These are phyloP conservation scores for Ailuropoda melanoleuca DNA, from an alignment of 2,113 vertebrate species.

Conservation along the genomic window DNA sequence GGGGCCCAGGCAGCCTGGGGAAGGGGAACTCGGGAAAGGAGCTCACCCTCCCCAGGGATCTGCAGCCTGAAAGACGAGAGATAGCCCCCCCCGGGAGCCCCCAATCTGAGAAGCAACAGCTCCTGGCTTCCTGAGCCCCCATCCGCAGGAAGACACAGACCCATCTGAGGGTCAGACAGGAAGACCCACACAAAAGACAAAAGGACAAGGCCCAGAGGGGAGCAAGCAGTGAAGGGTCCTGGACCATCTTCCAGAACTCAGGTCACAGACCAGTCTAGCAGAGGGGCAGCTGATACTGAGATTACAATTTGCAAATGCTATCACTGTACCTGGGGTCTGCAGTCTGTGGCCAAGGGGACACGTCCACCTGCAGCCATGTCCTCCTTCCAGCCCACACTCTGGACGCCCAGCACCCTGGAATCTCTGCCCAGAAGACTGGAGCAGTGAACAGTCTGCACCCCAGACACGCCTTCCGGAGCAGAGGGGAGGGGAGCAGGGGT, in stretches of 20 bases:
- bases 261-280: background rate
- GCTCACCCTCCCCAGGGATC: background rate
- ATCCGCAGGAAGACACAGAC: background rate
- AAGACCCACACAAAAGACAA: background rate
- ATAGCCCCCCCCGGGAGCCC: background rate
- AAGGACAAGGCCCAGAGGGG: background rate
- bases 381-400: background rate
- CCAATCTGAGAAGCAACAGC: background rate
- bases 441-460: background rate
- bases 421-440: background rate
- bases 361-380: background rate
- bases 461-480: rapidly evolving
- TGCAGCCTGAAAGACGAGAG: background rate
- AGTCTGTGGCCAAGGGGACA: background rate
- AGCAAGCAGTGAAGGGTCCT: background rate
- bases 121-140: background rate
- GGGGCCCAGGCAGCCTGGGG: background rate
- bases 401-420: background rate
- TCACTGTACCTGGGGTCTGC: background rate
- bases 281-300: background rate
- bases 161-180: background rate
- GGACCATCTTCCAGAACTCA: background rate
- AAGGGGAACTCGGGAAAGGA: background rate
- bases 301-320: background rate
- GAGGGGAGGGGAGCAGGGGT: too few species aligned